Percentiles rank a stretch among this genome's conserved stretches.
Evolutionary conservation across 2,113 vertebrate genomes (phyloP).

Genomic region (Urocynchramus pylzowi): DNA sequence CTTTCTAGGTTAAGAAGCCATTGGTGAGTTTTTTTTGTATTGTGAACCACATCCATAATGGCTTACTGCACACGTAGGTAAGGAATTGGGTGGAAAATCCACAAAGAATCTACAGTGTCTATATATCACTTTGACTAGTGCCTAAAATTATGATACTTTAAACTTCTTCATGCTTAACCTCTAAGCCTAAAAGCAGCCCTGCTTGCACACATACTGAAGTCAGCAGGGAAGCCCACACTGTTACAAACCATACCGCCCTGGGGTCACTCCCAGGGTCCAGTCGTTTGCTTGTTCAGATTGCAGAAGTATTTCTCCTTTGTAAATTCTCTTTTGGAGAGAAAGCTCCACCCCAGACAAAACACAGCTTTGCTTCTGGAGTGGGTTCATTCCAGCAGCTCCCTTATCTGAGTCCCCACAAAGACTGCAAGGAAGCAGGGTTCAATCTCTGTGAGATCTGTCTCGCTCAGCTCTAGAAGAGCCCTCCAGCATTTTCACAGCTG

Average conservation of each 20-base stretch:
- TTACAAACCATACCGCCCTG: neutral
- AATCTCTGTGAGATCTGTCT: neutral
- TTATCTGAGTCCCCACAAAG: neutral
- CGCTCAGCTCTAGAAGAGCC: neutral
- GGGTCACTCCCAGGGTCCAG: neutral
- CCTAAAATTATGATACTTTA: neutral
- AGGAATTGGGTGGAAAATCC: neutral
- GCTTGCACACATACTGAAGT: neutral
- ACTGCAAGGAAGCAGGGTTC: neutral
- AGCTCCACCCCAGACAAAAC: neutral
- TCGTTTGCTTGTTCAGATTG: neutral
- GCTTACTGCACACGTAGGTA: neutral
- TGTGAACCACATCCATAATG: neutral
- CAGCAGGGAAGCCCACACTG: neutral
- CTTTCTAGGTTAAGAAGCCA: neutral
- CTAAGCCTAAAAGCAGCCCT: neutral
- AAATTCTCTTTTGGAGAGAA: neutral
- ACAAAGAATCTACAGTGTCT: neutral
- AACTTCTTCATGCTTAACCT: neutral
- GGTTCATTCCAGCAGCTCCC: neutral
- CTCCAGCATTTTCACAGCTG: neutral
- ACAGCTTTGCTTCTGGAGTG: neutral
- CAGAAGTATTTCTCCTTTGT: neutral
- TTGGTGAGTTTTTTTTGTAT: neutral
- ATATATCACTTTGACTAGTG: neutral